Base-by-base conservation (phyloP, 2,888 invertebrate genomes). In the Eucera pruinosa region DNA sequence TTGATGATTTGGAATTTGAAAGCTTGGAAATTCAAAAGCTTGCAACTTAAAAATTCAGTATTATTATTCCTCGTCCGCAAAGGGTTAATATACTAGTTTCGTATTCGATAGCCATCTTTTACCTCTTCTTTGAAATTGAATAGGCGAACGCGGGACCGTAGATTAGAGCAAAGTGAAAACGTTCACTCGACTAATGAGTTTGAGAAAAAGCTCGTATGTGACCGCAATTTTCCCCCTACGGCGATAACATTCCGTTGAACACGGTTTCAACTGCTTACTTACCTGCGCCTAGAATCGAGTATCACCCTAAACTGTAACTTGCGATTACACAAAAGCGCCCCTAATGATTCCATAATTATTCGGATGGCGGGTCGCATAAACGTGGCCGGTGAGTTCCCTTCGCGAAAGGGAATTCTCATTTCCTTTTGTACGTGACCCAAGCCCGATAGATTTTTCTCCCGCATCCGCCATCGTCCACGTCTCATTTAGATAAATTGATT, bases 401-500 rank as follows among this genome's bases (percentile, higher is more conserved):
- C 57, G 50, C 68, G 39, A 71, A 74, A 69, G 68, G 74, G 78
- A 78, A 77, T 77, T 72, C 78, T 66, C 81, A 68, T 78, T 83
- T 79, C 76, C 81, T 81, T n/a, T 83, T 77, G 80, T 81, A 83
- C 79, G 81, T 68, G 83, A 83, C 64, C 66, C 43, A 64, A n/a
- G n/a, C n/a, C 61, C 67, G 45, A 76, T 71, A 74, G 67, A 76
- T 78, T 81, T 83, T 78, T 78, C 66, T 45, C 50, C 60, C 47
- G 39, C 45, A 61, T 48, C 65, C 54, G 45, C 65, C 68, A 54
- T 64, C 69, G 25, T 23, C 7, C 23, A 48, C 62, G 62, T 64
- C 36, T 78, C 77, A 55, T 72, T 80, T 71, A 60, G 13, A 25
- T 52, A 68, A 77, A 82, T 82, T 82, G 82, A 83, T 83, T 83